Evolutionary conservation across 2,113 vertebrate genomes (phyloP).

Genomic region (Fukomys damarensis): DNA sequence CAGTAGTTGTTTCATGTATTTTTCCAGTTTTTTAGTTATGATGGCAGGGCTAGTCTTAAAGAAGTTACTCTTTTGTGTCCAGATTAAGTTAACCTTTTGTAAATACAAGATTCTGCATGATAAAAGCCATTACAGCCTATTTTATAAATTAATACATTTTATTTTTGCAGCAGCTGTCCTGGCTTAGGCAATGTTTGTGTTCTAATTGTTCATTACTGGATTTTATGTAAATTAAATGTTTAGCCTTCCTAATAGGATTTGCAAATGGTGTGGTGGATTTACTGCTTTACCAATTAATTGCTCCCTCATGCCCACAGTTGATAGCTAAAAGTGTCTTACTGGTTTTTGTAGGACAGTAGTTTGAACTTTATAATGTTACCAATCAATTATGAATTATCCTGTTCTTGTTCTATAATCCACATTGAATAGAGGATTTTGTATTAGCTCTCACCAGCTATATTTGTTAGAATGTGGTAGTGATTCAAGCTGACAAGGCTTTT

Average conservation of each 20-base stretch:
- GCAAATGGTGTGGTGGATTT: not conserved
- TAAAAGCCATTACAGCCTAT: not conserved
- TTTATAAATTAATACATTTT: not conserved
- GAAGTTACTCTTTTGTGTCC: not conserved
- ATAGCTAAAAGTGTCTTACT: not conserved
- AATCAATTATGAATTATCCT: conserved; percentile 49
- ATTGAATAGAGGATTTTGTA: conserved; percentile 42
- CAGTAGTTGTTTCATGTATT: not conserved
- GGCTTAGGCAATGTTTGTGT: not conserved
- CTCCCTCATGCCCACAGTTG: not conserved
- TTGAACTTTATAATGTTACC: conserved; percentile 44
- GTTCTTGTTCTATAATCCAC: conserved; percentile 22
- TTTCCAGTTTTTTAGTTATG: not conserved
- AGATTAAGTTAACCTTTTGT: not conserved
- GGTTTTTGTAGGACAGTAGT: not conserved
- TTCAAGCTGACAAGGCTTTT: conserved; percentile 15
- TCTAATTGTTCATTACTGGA: not conserved
- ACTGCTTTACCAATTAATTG: not conserved
- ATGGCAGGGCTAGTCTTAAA: not conserved
- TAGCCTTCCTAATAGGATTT: not conserved
- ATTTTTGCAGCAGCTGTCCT: not conserved
- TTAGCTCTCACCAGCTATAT: not conserved
- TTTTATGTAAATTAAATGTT: conserved; percentile 46
- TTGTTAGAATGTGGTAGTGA: conserved; percentile 55
- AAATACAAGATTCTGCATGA: not conserved